phyloP scores from a whole-genome alignment of 2,113 vertebrate species.

The Prietella phreatophila region DNA sequence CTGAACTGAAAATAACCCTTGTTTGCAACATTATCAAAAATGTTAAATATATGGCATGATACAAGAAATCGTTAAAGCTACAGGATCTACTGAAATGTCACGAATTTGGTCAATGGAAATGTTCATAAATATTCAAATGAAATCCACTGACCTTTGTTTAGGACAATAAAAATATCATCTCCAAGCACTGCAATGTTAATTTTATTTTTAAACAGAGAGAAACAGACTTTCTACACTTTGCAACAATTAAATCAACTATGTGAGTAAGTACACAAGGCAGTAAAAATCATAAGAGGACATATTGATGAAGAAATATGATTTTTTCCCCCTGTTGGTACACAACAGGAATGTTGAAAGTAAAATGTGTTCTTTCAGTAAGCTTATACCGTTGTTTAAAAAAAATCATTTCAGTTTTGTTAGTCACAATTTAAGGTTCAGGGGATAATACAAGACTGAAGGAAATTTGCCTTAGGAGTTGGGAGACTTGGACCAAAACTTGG shows the following conservation, averaged over 20 bases:
- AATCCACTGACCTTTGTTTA: constrained; percentile 15
- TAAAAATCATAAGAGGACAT: constrained; percentile 38
- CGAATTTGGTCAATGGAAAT: background rate
- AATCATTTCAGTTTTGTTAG: constrained; percentile 1
- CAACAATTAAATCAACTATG: constrained; percentile 49
- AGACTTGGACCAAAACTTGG: constrained; percentile 5
- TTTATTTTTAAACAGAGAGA: constrained; percentile 49
- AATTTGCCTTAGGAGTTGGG: background rate
- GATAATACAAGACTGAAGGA: constrained; percentile 17
- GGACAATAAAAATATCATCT: constrained; percentile 13
- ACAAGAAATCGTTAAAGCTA: background rate
- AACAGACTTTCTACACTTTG: constrained; percentile 42
- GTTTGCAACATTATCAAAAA: constrained; percentile 16
- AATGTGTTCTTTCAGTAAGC: constrained; percentile 28
- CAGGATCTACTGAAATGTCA: constrained; percentile 3
- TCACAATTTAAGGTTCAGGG: constrained; percentile 23
- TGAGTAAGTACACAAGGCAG: constrained; percentile 51
- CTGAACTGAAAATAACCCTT: constrained; percentile 5
- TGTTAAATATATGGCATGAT: background rate
- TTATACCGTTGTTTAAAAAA: constrained; percentile 1
- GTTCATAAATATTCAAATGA: background rate
- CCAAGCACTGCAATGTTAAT: constrained; percentile 40
- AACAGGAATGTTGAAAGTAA: constrained; percentile 38
- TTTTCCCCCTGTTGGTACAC: constrained; percentile 3
- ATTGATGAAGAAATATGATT: constrained; percentile 27